Percentiles rank a stretch among this genome's conserved stretches.
Evolutionary conservation across 2,888 invertebrate species (phyloP).

Genomic region (Rhabditoides inermis): DNA sequence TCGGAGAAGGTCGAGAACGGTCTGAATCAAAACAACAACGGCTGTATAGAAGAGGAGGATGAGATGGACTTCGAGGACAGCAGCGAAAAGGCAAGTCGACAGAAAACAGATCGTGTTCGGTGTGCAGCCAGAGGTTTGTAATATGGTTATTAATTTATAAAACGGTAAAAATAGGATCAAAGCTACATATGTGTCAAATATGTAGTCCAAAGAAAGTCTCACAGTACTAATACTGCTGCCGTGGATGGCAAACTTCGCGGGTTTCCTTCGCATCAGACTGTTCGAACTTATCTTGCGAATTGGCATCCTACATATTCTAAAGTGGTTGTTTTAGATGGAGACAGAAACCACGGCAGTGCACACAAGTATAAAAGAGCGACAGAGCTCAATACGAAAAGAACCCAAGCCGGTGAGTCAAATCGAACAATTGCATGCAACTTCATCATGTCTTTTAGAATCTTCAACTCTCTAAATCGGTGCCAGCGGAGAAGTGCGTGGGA

Average conservation of each 20-base stretch:
- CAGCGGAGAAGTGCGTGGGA: conserved; percentile 25
- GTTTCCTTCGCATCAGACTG: too few species aligned
- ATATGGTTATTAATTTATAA: background rate
- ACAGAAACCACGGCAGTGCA: conserved; percentile 25
- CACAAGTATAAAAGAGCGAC: too few species aligned
- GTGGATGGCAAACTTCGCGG: too few species aligned
- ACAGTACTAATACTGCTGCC: too few species aligned
- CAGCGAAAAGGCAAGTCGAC: background rate
- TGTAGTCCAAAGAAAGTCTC: too few species aligned
- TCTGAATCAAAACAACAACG: conserved; percentile 23
- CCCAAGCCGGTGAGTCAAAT: conserved; percentile 12
- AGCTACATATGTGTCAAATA: too few species aligned
- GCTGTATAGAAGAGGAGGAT: conserved; percentile 41
- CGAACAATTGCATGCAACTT: background rate
- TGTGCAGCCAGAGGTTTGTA: background rate
- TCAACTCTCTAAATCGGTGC: conserved; percentile 19
- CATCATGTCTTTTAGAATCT: background rate
- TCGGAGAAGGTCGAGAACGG: conserved; percentile 36
- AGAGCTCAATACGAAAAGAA: conserved; percentile 26
- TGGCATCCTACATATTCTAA: too few species aligned
- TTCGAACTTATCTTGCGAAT: too few species aligned
- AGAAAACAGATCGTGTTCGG: background rate
- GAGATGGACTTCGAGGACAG: conserved; percentile 16
- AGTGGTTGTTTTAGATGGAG: conserved; percentile 18
- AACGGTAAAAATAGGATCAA: too few species aligned